Evolutionary conservation across 2,888 invertebrate species (phyloP), one percentile per base, ranked within the genome.

Genomic region (Cryptocheilus praepositus): DNA sequence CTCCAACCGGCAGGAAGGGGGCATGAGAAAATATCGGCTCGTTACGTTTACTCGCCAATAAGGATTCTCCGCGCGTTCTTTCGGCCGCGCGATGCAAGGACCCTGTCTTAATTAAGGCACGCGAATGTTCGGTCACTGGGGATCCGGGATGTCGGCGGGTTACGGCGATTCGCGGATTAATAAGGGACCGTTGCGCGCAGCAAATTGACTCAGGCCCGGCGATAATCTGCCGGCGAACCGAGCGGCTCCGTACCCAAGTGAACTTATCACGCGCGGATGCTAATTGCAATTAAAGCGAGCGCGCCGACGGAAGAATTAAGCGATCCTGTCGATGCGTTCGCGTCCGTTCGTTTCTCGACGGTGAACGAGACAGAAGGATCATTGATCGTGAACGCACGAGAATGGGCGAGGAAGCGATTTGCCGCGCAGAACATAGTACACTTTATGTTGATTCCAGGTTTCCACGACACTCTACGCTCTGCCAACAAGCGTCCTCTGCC

Each of bases 361-460:
- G 36, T 28, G 18, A 54, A 28, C 25, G 25, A 25, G 36, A 36
- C 3, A 1, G 36, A 28, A 16, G 1, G 5, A 43, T 0, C 19
- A 15, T 56, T 5, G 21, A 11, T 36, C 3, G 5, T 25, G 36
- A 11, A 36, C 36, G 36, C 11, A 25, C 5, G 15, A 0, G 19
- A 43, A 44, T 13, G 21, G 36, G 16, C 18, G 56, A 22, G 67
- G 69, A 65, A 67, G 74, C 63, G 4, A 60, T 19, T 53, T 72
- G 65, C 59, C 15, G 76, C 64, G 1, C 74, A 51, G 11, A 36
- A 36, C 36, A 71, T 76, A 76, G 64, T 80, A 69, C 54, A 80
- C n/a, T 53, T 74, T 66, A 60, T 52, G n/a, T 44, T 74, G 76
- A 73, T 82, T 82, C 64, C 80, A 82, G 80, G 54, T 77, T 55